Percentiles rank a stretch among this genome's conserved stretches.
Conservation (phyloP, 2,888 invertebrate species). For the Troides oblongomaculatus region DNA sequence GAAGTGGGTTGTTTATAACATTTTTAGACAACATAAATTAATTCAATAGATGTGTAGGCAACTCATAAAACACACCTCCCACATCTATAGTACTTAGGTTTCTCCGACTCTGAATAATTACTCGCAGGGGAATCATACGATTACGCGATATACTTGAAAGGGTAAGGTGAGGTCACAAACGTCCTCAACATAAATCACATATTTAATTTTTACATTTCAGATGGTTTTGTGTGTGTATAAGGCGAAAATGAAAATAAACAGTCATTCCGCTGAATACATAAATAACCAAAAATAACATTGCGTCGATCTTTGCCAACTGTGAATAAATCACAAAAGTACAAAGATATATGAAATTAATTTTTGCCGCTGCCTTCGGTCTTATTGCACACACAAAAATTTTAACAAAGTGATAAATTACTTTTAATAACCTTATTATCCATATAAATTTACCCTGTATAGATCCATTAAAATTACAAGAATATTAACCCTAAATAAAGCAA, state of each 20-base stretch:
- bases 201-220: not conserved
- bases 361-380: constrained; percentile 8
- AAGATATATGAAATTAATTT: constrained; percentile 8
- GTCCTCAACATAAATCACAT: not conserved
- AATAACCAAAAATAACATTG: constrained; percentile 2
- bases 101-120: not conserved
- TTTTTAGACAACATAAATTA: too few species aligned
- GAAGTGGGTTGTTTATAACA: too few species aligned
- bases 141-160: not conserved
- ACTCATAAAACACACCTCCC: not conserved
- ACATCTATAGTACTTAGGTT: not conserved
- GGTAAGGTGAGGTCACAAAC: not conserved
- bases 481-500: too few species aligned
- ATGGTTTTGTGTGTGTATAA: not conserved
- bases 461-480: too few species aligned
- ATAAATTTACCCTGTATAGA: too few species aligned
- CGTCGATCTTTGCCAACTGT: constrained; percentile 4
- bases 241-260: not conserved
- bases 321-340: constrained; percentile 16
- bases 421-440: too few species aligned
- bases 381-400: not conserved
- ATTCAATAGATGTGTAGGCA: too few species aligned
- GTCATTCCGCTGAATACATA: not conserved
- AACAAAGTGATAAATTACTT: not conserved
- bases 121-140: not conserved